Base-by-base conservation (phyloP, 2,797 vertebrate species). In the Potorous gilbertii region DNA sequence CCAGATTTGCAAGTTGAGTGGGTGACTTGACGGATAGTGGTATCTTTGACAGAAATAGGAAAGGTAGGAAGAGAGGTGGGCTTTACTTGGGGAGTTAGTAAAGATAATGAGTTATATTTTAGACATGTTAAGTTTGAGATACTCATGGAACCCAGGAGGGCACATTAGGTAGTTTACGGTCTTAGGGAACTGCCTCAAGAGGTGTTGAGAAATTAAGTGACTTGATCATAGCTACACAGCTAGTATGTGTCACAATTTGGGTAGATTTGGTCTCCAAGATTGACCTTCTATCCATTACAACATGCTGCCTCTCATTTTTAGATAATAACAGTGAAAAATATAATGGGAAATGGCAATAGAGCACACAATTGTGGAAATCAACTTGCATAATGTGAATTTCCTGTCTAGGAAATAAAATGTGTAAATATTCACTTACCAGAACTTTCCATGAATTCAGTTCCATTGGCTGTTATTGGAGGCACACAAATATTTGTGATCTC, bases 401-500 rank as follows among this genome's bases (percentile, higher is more conserved):
- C 94, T 93, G 59, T 94, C 55, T 90, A 54, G n/a, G 54, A 66
- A 94, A 92, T 90, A 54, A 27, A 94, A 57, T n/a, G 12, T 87
- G 27, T 90, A 66, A 94, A 46, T 28, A 18, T 98, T 56, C 92
- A 91, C 98, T 98, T 98, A 99, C 99, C 98, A 97, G 98, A 99
- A 24, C 97, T 98, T 92, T 99, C 99, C 92, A 97, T 96, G 97
- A 98, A 98, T 94, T 98, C 98, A 55, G 95, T 97, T 98, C 98
- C 98, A 81, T 91, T 97, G 95, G 97, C 90, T 56, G 96, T 97
- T 94, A 97, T 92, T 95, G 98, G 97, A 95, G 98, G 97, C 57
- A 93, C 98, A 96, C 98, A 97, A 93, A 99, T 98, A 96, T 98
- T 98, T n/a, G 98, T 98, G 34, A 99, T 98, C 95, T 98, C 98